Evolutionary conservation across 1,140 invertebrate genomes (phyloP).

Genomic region (Medauroidea extradentata): DNA sequence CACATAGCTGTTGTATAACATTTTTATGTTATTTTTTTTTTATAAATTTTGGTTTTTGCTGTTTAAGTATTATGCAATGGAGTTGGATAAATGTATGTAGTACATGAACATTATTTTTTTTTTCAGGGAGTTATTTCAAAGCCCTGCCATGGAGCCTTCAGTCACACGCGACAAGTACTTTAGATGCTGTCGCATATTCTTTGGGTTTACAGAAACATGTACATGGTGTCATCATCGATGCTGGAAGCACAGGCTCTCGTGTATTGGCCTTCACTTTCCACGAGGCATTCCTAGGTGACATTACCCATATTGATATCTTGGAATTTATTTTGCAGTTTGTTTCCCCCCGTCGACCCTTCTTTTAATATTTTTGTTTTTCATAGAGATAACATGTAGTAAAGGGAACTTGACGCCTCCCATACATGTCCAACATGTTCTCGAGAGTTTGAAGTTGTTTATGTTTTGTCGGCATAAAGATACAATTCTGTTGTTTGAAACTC

Average conservation of each 20-base stretch:
- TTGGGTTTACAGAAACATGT: slow-evolving; percentile 68
- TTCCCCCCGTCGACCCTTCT: not conserved
- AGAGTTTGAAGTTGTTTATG: not conserved
- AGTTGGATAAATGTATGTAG: too few relatives aligned
- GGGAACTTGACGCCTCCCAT: too few relatives aligned
- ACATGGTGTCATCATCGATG: slow-evolving; percentile 93
- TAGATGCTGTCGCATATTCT: slow-evolving; percentile 59
- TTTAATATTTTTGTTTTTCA: not conserved
- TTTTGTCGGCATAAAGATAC: too few relatives aligned
- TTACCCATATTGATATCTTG: not conserved
- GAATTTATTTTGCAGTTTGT: not conserved
- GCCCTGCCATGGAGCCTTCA: slow-evolving; percentile 5
- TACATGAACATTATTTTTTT: too few relatives aligned
- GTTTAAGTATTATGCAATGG: too few relatives aligned
- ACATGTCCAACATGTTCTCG: too few relatives aligned
- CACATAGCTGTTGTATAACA: too few relatives aligned
- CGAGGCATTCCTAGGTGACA: slow-evolving; percentile 60
- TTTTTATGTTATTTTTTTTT: too few relatives aligned
- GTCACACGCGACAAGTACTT: not conserved
- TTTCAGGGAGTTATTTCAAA: slow-evolving; percentile 4
- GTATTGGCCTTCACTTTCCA: slow-evolving; percentile 88
- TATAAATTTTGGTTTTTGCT: too few relatives aligned
- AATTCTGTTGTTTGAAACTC: too few relatives aligned
- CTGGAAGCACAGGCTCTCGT: slow-evolving; percentile 91
- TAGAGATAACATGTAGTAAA: not conserved